Conservation (phyloP, 92 coral and sea anemone genomes). For the Palythoa grandis region DNA sequence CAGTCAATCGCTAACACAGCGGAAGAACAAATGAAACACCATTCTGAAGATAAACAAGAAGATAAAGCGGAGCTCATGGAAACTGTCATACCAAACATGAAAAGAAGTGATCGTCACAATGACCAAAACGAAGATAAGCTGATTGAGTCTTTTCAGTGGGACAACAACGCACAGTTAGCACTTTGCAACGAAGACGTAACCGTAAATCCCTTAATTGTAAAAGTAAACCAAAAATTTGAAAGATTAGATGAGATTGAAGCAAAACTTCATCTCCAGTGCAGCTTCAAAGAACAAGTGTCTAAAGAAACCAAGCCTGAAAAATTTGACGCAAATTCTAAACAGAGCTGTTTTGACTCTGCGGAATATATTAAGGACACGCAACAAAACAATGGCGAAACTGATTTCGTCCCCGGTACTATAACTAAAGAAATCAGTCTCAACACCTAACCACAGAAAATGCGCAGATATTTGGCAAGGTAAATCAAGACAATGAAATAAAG, state of each 20-base stretch:
- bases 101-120: neutral
- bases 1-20: neutral
- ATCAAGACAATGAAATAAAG: neutral
- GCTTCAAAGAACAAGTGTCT: neutral
- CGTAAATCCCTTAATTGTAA: neutral
- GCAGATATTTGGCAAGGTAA: too few relatives aligned
- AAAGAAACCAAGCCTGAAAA: neutral
- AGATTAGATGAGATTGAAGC: constrained; percentile 15
- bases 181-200: neutral
- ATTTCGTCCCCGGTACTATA: neutral
- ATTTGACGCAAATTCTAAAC: neutral
- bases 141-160: neutral
- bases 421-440: too few relatives aligned
- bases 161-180: neutral
- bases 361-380: neutral
- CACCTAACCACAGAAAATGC: too few relatives aligned
- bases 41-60: neutral
- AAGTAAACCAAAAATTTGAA: constrained; percentile 22
- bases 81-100: neutral
- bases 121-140: neutral
- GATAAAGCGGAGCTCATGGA: neutral
- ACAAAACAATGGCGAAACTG: neutral
- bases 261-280: constrained; percentile 9
- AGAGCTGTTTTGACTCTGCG: neutral
- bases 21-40: neutral